Evolutionary conservation across 2,797 vertebrate genomes (phyloP).

Genomic region (Sebastes taczanowskii): DNA sequence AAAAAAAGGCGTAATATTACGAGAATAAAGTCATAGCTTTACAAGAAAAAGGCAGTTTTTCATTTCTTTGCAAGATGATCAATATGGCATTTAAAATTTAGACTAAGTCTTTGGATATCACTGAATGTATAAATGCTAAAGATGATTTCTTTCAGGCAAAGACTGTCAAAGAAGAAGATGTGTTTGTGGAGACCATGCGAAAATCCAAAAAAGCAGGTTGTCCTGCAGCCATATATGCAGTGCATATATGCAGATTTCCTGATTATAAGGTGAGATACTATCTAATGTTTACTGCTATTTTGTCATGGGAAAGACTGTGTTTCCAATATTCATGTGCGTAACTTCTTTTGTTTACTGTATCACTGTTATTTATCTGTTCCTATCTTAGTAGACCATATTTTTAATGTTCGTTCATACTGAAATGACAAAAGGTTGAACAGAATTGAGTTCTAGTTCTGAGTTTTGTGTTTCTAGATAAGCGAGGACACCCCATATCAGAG

Average conservation of each 20-base stretch:
- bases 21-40: too few species aligned
- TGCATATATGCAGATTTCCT: neutral
- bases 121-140: neutral
- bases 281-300: neutral
- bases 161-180: neutral
- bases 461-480: neutral
- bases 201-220: neutral
- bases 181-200: neutral
- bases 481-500: neutral
- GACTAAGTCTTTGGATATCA: neutral
- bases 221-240: neutral
- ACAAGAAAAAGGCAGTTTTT: too few species aligned
- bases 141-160: neutral
- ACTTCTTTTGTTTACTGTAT: neutral
- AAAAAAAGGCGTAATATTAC: too few species aligned
- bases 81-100: neutral
- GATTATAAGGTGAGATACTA: neutral
- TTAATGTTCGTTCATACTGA: rapidly evolving
- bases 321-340: neutral
- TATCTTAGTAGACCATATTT: neutral
- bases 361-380: neutral
- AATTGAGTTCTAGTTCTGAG: neutral
- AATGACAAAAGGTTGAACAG: neutral
- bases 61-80: neutral
- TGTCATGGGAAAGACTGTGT: neutral